Evolutionary conservation across 1,140 invertebrate species (phyloP), one percentile per base, ranked within the genome.

Genomic region (Cryptotermes secundus): DNA sequence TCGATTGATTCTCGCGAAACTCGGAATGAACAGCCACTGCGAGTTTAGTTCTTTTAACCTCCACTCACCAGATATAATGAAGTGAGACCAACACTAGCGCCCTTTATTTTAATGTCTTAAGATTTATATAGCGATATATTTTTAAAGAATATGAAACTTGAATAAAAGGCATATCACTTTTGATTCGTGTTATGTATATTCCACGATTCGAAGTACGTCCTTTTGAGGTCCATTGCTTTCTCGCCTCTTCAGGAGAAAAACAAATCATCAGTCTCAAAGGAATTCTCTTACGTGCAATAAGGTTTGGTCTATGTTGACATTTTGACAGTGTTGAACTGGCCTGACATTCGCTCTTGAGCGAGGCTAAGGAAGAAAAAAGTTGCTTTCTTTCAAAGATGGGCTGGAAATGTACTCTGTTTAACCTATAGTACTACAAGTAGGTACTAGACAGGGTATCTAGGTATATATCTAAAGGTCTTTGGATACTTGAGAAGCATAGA

Each of bases 381-480:
- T 72, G 59, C 59, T 72, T 72, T 72, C 59, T 72, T 72, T 31
- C 16, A 31, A 72, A 72, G 2, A 72, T 72, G 59, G 59, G 26
- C 31, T 31, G 59, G n/a, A 72, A 72, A 72, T 72, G 59, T 72
- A 72, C 59, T 72, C 31, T 31, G 31, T 72, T 72, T 72, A 72
- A 72, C 26, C 59, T 72, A 72, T 72, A 31, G 59, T 6, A 31
- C 59, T 72, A 72, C 59, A 31, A 72, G 59, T 14, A 72, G 59
- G 59, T 72, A 72, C 59, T 72, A 31, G 26, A 72, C 26, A 31
- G 59, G 59, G 59, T 72, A 31, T 72, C 59, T 72, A 72, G 59
- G 59, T 72, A 72, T 72, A 26, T 26, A 72, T 72, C 59, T 72
- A 72, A 72, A 72, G 59, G 59, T 72, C 59, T 72, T 72, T 72